Conservation (phyloP, 2,797 vertebrate genomes). For the Peromyscus attwateri region DNA sequence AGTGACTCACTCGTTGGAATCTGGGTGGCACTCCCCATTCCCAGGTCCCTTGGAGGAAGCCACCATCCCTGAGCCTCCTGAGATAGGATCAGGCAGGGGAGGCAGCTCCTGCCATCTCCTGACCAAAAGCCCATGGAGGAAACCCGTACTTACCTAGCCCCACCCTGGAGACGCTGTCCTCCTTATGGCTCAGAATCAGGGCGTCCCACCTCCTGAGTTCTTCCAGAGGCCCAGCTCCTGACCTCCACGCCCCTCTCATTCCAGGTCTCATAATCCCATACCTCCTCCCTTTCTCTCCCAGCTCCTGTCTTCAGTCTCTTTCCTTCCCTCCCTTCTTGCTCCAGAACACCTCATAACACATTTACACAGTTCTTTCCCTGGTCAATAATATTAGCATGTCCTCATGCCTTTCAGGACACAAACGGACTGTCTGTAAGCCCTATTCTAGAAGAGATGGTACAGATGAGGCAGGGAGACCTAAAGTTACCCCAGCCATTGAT, state of each 20-base stretch:
- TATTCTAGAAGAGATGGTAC: not conserved
- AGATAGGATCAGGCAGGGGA: slow-evolving; percentile 56
- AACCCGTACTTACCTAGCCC: slow-evolving; percentile 75
- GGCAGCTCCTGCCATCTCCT: slow-evolving; percentile 39
- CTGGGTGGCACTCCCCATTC: slow-evolving; percentile 65
- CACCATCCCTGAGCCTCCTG: not conserved
- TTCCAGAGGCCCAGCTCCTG: not conserved
- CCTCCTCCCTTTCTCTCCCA: not conserved
- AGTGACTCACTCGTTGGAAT: slow-evolving; percentile 67
- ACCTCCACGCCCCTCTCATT: not conserved
- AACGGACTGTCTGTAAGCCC: not conserved
- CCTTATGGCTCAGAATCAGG: not conserved
- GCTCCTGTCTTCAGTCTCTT: not conserved
- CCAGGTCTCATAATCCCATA: not conserved
- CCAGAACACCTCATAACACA: not conserved
- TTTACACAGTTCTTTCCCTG: not conserved
- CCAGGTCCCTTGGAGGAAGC: slow-evolving; percentile 6
- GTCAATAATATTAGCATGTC: not conserved
- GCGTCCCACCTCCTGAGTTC: not conserved
- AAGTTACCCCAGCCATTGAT: not conserved
- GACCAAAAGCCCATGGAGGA: slow-evolving; percentile 59
- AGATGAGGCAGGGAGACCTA: not conserved
- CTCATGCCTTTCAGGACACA: not conserved
- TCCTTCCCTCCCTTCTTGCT: not conserved
- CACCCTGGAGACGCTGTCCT: not conserved